Conservation (phyloP, 2,797 vertebrate species). For the Aselliscus stoliczkanus region DNA sequence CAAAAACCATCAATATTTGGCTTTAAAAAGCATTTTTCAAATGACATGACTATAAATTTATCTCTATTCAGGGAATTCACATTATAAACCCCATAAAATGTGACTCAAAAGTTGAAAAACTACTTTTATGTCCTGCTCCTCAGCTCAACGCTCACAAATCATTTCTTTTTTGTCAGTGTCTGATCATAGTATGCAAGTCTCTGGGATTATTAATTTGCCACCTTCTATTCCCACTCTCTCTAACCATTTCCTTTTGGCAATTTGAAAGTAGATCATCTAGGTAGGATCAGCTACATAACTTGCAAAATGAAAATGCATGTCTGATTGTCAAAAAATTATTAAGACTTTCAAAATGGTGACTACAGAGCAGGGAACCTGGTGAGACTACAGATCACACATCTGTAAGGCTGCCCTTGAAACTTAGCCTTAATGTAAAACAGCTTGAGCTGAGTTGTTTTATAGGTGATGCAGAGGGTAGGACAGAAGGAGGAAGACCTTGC, state of each 20-base stretch:
- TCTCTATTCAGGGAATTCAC: constrained; percentile 21
- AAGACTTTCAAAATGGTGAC: background rate
- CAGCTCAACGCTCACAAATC: background rate
- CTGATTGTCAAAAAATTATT: background rate
- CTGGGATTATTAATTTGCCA: constrained; percentile 8
- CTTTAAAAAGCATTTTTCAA: constrained; percentile 16
- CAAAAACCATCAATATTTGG: background rate
- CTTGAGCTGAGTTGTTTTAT: background rate
- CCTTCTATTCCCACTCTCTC: background rate
- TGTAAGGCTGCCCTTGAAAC: background rate
- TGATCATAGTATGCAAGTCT: background rate
- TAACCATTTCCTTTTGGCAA: background rate
- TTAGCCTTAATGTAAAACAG: background rate
- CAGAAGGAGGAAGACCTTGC: background rate
- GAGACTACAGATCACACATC: background rate
- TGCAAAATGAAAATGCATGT: constrained; percentile 11
- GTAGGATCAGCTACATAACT: background rate
- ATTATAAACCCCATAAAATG: background rate
- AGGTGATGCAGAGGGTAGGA: background rate
- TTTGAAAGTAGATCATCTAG: constrained; percentile 13
- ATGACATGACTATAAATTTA: background rate
- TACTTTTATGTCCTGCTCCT: background rate
- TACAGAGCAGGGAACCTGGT: background rate
- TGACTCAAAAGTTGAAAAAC: constrained; percentile 30
- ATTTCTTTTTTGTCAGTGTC: background rate